Base-by-base conservation (phyloP, 2,113 vertebrate species). In the Parotia lawesii region DNA sequence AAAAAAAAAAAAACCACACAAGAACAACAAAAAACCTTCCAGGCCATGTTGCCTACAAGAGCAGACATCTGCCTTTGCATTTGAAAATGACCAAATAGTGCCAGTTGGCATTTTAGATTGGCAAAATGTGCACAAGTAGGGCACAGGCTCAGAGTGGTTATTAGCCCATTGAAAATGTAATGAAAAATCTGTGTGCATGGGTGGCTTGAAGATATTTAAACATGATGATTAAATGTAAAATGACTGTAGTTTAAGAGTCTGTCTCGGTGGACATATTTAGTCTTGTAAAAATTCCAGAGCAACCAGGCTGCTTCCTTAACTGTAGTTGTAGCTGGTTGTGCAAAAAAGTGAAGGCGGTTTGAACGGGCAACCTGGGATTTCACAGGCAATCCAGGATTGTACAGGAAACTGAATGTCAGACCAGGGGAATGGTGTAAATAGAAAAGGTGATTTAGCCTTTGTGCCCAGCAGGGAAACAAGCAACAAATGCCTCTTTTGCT, bases 51-150 rank as follows among this genome's bases (percentile, higher is more conserved):
- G 62, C 10, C 29, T 89, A 79, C 71, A 93, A 95, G 56, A 87
- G 51, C 54, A 79, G 91, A 91, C 89, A 94, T 95, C 87, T 95
- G 93, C 77, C 71, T 89, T 76, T 58, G 45, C 15, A 29, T 76
- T 66, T 83, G 71, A 79, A 93, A 91, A 87, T 79, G 33, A 71
- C 67, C 94, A 37, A 31, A 53, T 14, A 37, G 31, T 85, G 81
- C 81, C 89, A 95, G 71, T n/a, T 94, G 91, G 87, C 81, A 80
- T 74, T 85, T 87, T 40, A 66, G 37, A 24, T 45, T 93, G 74
- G 74, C 67, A 80, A 94, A 91, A 87, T 45, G 15, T 40, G 25
- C 62, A 54, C 54, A 79, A 76, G 51, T n/a, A 85, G 50, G 64
- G 47, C 85, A 93, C 31, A 64, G 74, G 10, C 31, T 74, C 74